Evolutionary conservation across 2,888 invertebrate species (phyloP).

Genomic region (Drosophila mimetica): DNA sequence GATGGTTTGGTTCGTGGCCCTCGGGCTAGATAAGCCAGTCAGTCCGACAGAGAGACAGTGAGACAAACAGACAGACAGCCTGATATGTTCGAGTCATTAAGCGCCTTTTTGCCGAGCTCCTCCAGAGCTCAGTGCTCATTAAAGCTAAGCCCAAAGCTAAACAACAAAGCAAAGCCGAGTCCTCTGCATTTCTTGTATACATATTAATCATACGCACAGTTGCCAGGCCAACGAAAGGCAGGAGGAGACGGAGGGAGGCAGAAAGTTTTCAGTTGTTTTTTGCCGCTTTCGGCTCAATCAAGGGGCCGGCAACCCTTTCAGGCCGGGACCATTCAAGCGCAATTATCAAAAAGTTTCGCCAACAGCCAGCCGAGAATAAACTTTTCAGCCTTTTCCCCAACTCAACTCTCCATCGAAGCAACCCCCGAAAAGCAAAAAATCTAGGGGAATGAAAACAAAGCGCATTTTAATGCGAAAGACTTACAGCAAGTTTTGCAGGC

Average conservation of each 20-base stretch:
- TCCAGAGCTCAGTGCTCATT: conserved; percentile 50
- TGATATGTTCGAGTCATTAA: conserved; percentile 71
- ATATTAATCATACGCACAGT: conserved; percentile 56
- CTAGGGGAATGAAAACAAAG: conserved; percentile 38
- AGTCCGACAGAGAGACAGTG: conserved; percentile 8
- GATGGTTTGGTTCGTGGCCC: conserved; percentile 28
- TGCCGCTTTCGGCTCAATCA: conserved; percentile 39
- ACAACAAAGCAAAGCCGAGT: conserved; percentile 32
- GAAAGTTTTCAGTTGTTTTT: conserved; percentile 43
- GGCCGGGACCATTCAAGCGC: conserved; percentile 60
- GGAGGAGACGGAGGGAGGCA: conserved; percentile 19
- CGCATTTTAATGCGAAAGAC: conserved; percentile 69
- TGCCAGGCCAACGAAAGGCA: conserved; percentile 26
- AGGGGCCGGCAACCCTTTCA: conserved; percentile 62
- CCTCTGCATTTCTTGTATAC: conserved; percentile 28
- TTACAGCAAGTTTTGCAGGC: conserved; percentile 76
- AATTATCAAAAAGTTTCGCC: conserved; percentile 74
- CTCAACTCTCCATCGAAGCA: background rate
- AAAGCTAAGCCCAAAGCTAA: conserved; percentile 63
- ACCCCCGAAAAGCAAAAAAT: background rate
- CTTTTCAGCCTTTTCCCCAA: conserved; percentile 36
- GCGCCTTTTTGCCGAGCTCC: conserved; percentile 47
- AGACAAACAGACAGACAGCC: conserved; percentile 39
- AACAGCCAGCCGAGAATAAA: conserved; percentile 54
- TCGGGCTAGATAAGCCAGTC: conserved; percentile 51